These are phyloP conservation scores for Gavia stellata DNA, from an alignment of 2,113 vertebrate species.

Conservation along the genomic window DNA sequence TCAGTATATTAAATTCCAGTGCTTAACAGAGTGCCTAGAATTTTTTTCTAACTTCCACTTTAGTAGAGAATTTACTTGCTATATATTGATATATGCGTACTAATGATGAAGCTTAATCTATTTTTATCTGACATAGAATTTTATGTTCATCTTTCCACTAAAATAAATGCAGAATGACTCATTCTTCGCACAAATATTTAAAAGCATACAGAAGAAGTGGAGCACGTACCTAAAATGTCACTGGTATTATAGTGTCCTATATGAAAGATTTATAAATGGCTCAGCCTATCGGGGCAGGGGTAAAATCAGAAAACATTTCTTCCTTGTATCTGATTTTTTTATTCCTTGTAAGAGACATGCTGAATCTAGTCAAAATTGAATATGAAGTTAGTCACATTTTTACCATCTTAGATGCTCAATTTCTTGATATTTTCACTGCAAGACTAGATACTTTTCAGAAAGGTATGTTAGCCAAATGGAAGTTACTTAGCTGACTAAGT, in stretches of 20 bases:
- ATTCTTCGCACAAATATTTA: neutral
- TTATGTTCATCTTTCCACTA: neutral
- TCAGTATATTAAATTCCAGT: neutral
- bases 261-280: neutral
- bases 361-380: neutral
- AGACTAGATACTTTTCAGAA: neutral
- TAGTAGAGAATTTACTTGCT: neutral
- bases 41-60: neutral
- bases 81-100: neutral
- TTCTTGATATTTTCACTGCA: neutral
- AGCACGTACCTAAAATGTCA: neutral
- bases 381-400: neutral
- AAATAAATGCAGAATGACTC: neutral
- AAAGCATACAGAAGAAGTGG: neutral
- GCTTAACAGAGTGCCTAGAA: neutral
- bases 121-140: neutral
- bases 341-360: neutral
- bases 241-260: neutral
- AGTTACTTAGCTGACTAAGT: neutral
- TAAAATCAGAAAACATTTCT: neutral
- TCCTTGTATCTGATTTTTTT: neutral
- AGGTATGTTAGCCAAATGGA: neutral
- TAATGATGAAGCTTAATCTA: neutral
- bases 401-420: neutral
- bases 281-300: fast-evolving